These are phyloP conservation scores for Lordiphosa clarofinis DNA, from an alignment of 1,140 invertebrate species.

Conservation along the genomic window DNA sequence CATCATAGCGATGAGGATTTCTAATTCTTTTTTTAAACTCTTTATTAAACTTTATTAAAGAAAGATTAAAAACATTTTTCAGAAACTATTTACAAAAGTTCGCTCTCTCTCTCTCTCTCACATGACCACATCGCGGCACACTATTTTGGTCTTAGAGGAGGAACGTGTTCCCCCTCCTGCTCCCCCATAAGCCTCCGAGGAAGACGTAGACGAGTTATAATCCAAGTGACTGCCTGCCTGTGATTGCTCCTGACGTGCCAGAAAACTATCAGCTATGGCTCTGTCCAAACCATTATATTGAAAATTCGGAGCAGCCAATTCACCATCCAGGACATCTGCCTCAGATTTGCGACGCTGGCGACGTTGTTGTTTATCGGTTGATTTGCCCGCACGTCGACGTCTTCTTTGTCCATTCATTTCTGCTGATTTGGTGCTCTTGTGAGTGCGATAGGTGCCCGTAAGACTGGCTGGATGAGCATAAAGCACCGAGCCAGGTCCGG, in stretches of 20 bases:
- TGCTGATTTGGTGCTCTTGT: slow-evolving; percentile 67
- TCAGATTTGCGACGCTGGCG: slow-evolving; percentile 75
- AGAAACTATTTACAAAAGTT: slow-evolving; percentile 42
- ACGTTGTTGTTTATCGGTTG: slow-evolving; percentile 61
- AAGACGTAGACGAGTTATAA: slow-evolving; percentile 68
- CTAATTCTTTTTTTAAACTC: slow-evolving; percentile 29
- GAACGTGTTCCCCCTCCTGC: slow-evolving; percentile 35
- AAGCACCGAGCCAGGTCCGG: slow-evolving; percentile 49
- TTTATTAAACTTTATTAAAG: slow-evolving; percentile 41
- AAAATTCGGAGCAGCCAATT: slow-evolving; percentile 43
- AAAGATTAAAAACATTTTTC: slow-evolving; percentile 1
- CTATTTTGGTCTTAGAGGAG: slow-evolving; percentile 70
- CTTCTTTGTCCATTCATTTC: slow-evolving; percentile 61
- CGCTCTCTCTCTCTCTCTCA: slow-evolving; percentile 6
- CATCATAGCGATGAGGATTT: slow-evolving; percentile 78
- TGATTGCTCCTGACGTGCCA: slow-evolving; percentile 71
- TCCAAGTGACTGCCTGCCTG: slow-evolving; percentile 69
- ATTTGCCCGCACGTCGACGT: slow-evolving; percentile 54
- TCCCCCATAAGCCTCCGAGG: slow-evolving; percentile 24
- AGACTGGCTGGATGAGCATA: slow-evolving; percentile 59
- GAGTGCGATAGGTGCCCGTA: slow-evolving; percentile 63
- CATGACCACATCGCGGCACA: slow-evolving; percentile 65
- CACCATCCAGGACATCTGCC: slow-evolving; percentile 64
- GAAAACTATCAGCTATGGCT: slow-evolving; percentile 71
- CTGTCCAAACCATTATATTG: slow-evolving; percentile 71